Evolutionary conservation across 2,797 vertebrate genomes (phyloP).

Genomic region (Myripristis jacobus): DNA sequence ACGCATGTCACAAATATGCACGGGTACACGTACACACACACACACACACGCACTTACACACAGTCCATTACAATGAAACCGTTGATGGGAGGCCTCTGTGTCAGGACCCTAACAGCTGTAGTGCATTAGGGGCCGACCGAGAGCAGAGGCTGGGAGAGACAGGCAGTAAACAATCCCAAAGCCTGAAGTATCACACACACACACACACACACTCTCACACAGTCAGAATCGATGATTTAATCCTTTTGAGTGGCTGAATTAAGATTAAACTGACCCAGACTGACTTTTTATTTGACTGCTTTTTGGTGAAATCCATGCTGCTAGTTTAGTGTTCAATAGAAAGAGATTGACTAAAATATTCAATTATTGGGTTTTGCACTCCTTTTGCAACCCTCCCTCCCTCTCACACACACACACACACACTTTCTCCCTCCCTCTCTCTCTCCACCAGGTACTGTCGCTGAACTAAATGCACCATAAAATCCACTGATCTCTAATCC

Average conservation of each 20-base stretch:
- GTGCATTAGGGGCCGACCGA: constrained; percentile 88
- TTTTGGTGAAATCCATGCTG: no score
- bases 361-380: background rate
- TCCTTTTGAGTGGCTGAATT: background rate
- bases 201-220: background rate
- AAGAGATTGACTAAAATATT: background rate
- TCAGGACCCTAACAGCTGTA: constrained; percentile 87
- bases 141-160: constrained; percentile 76
- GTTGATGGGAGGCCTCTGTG: constrained; percentile 79
- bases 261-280: background rate
- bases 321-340: no score
- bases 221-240: background rate
- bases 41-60: constrained; percentile 28
- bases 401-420: no score
- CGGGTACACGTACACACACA: constrained; percentile 26
- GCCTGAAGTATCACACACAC: constrained; percentile 47
- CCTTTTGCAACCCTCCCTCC: no score
- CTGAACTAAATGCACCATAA: background rate
- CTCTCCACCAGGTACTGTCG: background rate
- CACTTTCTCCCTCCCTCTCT: background rate
- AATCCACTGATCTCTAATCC: background rate
- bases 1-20: constrained; percentile 44
- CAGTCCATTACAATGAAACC: constrained; percentile 73
- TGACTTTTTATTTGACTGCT: no score
- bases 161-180: constrained; percentile 81